A percentile compares a stretch with the other conserved stretches of the same genome.
These are phyloP conservation scores for Gallinago paraguaiae DNA, from an alignment of 2,113 vertebrate species.

Conservation along the genomic window DNA sequence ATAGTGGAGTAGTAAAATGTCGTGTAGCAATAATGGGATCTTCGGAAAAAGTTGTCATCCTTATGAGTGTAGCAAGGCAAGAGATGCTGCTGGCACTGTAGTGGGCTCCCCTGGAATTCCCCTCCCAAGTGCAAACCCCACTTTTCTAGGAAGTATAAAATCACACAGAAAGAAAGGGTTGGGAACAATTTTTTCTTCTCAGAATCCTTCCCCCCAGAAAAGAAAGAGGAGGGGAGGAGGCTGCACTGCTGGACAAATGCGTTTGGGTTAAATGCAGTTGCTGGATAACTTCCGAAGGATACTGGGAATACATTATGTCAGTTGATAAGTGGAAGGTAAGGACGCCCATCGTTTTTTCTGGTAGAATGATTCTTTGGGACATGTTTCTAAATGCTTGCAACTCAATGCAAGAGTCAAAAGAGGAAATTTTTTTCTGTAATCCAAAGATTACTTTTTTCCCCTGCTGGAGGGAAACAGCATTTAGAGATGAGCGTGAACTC, in stretches of 20 bases:
- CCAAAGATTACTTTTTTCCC: background rate
- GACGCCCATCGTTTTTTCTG: background rate
- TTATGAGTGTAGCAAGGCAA: background rate
- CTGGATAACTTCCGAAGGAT: background rate
- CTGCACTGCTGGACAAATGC: background rate
- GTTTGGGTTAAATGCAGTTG: background rate
- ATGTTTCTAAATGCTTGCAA: background rate
- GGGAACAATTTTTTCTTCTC: background rate
- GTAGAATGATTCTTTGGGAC: background rate
- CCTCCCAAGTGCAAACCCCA: background rate
- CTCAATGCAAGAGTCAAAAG: background rate
- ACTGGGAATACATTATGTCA: background rate
- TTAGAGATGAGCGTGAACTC: background rate
- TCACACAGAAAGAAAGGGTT: background rate
- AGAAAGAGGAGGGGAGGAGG: background rate
- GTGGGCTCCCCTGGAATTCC: background rate
- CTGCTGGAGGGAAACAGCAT: background rate
- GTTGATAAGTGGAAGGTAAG: background rate
- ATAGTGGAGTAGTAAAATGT: background rate
- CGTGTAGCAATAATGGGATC: background rate
- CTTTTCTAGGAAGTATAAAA: constrained; percentile 7
- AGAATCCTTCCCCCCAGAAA: background rate
- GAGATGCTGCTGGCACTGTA: background rate
- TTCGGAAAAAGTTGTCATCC: background rate
- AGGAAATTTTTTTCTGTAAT: background rate